Evolutionary conservation across 2,113 vertebrate genomes (phyloP), one percentile per base, ranked within the genome.

Genomic region (Lepus americanus): DNA sequence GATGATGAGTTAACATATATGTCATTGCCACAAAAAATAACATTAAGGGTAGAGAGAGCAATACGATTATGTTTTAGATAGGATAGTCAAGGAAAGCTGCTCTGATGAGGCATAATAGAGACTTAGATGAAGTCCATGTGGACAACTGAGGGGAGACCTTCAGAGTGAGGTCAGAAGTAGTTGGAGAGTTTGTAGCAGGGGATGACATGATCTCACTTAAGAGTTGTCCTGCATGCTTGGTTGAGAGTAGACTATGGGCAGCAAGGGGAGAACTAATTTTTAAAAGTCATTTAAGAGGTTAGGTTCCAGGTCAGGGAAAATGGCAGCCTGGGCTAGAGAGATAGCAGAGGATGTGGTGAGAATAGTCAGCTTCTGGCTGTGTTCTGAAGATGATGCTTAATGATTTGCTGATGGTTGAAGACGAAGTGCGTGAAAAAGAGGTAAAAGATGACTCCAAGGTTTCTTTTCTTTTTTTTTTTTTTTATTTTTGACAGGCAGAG

Each of bases 1-100:
- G 23, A 73, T 70, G 39, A 78, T 78, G 96, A 53, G 7, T 86
- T 93, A 89, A 33, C 25, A 85, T 84, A 73, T 66, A 67, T 66
- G 9, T 77, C 44, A 94, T 63, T 69, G 8, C 61, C 27, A 92
- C 90, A 27, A 72, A 85, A 95, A 95, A 73, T 79, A 61, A 63
- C 27, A 14, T 92, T 44, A 78, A 89, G 12, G 33, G 4, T 70
- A 78, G 55, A 72, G 25, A 86, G 19, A 83, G 2, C 83, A 69
- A 83, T 69, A 92, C 86, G 27, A 25, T 55, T 11, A 72, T 94
- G 20, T 73, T 93, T 86, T 93, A 59, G 44, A 76, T 29, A 79
- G 66, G 87, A 72, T 69, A 8, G 19, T 61, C 85, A 89, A 72
- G 87, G 72, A 79, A 87, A 79, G 25, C 23, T 53, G 88, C 44